Evolutionary conservation across 2,797 vertebrate genomes (phyloP).

Genomic region (Hozukius guyotensis): DNA sequence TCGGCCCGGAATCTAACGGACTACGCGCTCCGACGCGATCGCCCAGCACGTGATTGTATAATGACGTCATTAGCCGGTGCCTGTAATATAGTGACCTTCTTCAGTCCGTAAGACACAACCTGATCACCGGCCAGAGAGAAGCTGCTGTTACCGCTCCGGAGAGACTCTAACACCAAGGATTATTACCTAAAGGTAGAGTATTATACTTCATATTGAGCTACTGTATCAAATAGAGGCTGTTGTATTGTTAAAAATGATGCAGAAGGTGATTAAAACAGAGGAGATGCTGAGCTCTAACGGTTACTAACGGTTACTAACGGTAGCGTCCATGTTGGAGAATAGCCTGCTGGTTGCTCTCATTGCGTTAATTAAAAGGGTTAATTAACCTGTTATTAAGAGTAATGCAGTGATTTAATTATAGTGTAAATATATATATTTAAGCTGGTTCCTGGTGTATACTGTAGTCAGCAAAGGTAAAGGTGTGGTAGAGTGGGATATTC

Average conservation of each 20-base stretch:
- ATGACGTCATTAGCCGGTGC: slow-evolving; percentile 72
- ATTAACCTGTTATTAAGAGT: background rate
- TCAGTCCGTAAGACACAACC: slow-evolving; percentile 38
- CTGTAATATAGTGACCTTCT: slow-evolving; percentile 76
- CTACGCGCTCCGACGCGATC: background rate
- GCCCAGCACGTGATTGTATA: slow-evolving; percentile 36
- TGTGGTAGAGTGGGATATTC: background rate
- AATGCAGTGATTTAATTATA: fast-evolving
- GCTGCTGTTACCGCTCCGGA: fast-evolving
- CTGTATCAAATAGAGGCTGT: fast-evolving
- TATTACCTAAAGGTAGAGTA: slow-evolving; percentile 25
- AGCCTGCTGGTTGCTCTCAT: background rate
- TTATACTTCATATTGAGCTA: fast-evolving
- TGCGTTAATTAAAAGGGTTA: background rate
- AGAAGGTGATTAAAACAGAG: background rate
- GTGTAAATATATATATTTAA: fast-evolving
- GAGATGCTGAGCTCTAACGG: background rate
- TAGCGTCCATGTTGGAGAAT: slow-evolving; percentile 25
- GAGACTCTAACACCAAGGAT: background rate
- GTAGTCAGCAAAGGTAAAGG: background rate
- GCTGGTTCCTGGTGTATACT: fast-evolving
- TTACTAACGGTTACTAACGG: background rate
- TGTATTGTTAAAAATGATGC: too few relatives aligned
- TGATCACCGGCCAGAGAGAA: background rate
- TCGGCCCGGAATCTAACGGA: background rate